phyloP scores from a whole-genome alignment of 2,797 vertebrate species.

The Lacerta viridis region DNA sequence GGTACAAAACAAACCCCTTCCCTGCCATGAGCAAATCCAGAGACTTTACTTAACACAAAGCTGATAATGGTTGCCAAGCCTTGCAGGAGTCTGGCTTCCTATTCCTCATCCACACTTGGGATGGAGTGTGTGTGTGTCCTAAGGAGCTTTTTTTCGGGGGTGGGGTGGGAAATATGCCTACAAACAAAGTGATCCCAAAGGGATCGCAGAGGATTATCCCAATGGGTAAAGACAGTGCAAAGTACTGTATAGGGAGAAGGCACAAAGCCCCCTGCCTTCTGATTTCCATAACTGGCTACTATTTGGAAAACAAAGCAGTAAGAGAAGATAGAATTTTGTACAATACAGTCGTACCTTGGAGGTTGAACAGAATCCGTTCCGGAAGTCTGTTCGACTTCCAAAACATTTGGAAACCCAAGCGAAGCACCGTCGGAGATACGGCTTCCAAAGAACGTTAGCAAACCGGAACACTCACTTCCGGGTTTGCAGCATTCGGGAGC shows the following conservation, averaged over 20 bases:
- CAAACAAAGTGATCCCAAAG: conserved; percentile 1
- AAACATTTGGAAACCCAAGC: rapidly evolving
- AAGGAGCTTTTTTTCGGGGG: conserved; percentile 1
- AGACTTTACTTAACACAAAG: conserved; percentile 30
- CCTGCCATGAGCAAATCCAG: conserved; percentile 5
- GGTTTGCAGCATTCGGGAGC: too few species aligned
- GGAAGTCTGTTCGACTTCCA: too few species aligned
- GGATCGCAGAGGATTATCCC: not conserved
- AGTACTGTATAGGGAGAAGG: not conserved
- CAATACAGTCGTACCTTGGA: too few species aligned
- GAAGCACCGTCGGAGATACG: too few species aligned
- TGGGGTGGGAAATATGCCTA: not conserved
- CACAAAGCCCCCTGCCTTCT: not conserved
- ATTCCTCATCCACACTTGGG: conserved; percentile 23
- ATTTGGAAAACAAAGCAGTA: too few species aligned
- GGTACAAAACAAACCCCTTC: conserved; percentile 27
- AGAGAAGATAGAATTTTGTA: not conserved
- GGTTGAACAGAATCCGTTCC: rapidly evolving
- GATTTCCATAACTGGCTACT: not conserved
- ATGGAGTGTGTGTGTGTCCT: not conserved
- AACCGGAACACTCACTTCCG: too few species aligned
- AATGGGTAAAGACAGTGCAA: not conserved
- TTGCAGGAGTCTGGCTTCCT: not conserved
- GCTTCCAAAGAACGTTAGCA: too few species aligned
- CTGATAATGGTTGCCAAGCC: conserved; percentile 30